A percentile compares a stretch with the other conserved stretches of the same genome.
These are phyloP conservation scores for Heliopora coerulea DNA, from an alignment of 92 coral and sea anemone genomes.

Conservation along the genomic window DNA sequence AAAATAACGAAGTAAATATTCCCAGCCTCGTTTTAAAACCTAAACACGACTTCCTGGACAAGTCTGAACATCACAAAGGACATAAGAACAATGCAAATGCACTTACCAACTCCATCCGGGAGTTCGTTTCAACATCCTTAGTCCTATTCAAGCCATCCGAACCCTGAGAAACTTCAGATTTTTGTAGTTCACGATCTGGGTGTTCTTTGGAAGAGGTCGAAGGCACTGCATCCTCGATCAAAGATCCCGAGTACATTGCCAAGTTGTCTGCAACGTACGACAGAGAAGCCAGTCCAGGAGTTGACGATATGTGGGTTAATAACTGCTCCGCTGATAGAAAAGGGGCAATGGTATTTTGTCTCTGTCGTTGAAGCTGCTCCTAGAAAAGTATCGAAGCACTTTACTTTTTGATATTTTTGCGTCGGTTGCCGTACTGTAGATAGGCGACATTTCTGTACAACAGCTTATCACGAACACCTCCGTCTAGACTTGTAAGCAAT, in stretches of 20 bases:
- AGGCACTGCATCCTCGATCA: background rate
- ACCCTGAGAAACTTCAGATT: background rate
- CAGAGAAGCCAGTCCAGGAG: background rate
- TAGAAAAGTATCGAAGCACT: background rate
- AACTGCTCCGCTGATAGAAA: constrained; percentile 17
- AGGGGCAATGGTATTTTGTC: background rate
- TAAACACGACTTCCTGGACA: too few relatives aligned
- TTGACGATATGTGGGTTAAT: background rate
- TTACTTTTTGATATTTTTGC: too few relatives aligned
- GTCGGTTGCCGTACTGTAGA: too few relatives aligned
- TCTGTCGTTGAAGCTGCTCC: constrained; percentile 6
- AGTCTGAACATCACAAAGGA: too few relatives aligned
- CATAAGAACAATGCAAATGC: too few relatives aligned
- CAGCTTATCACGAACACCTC: too few relatives aligned
- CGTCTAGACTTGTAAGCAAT: too few relatives aligned
- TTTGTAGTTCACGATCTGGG: background rate
- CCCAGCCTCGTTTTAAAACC: too few relatives aligned
- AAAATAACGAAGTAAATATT: too few relatives aligned
- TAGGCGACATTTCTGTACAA: too few relatives aligned
- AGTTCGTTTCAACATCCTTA: too few relatives aligned
- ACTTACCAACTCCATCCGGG: too few relatives aligned
- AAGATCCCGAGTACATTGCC: background rate
- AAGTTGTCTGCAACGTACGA: constrained; percentile 2
- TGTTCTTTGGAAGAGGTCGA: background rate
- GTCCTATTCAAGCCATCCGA: background rate